phyloP scores from a whole-genome alignment of 1,140 invertebrate species.

The Mactra quadrangularis region DNA sequence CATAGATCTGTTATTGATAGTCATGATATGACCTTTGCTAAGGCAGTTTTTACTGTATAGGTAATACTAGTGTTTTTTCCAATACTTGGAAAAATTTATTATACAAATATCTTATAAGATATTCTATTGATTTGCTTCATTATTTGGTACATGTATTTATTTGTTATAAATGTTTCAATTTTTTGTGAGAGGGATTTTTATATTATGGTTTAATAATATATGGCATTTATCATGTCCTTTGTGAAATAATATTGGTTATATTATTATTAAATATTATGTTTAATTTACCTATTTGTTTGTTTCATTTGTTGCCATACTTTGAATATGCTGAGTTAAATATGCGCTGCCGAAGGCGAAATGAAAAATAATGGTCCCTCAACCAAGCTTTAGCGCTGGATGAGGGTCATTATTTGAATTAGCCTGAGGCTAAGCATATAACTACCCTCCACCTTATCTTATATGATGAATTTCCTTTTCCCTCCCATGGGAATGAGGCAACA shows the following conservation, averaged over 20 bases:
- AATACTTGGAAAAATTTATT: constrained; percentile 10
- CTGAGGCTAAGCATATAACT: constrained; percentile 32
- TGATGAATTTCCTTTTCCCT: neutral
- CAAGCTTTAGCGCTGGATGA: constrained; percentile 2
- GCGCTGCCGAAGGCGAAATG: neutral
- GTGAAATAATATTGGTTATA: neutral
- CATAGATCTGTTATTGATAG: no score
- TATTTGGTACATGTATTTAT: neutral
- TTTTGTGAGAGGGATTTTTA: neutral
- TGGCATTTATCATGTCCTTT: neutral
- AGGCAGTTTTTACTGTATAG: no score
- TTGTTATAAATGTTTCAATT: neutral
- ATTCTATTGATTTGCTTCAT: neutral
- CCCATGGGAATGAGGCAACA: neutral
- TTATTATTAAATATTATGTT: neutral
- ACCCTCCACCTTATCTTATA: neutral
- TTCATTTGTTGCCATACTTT: neutral
- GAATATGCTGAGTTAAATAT: neutral
- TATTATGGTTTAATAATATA: neutral
- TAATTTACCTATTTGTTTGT: neutral
- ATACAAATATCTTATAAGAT: constrained; percentile 12
- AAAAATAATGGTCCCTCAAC: constrained; percentile 2
- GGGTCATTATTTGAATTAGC: constrained; percentile 41
- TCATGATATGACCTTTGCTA: neutral
- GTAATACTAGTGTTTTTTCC: constrained; percentile 31